Evolutionary conservation across 2,888 invertebrate species (phyloP).

Genomic region (Conistra vaccinii): DNA sequence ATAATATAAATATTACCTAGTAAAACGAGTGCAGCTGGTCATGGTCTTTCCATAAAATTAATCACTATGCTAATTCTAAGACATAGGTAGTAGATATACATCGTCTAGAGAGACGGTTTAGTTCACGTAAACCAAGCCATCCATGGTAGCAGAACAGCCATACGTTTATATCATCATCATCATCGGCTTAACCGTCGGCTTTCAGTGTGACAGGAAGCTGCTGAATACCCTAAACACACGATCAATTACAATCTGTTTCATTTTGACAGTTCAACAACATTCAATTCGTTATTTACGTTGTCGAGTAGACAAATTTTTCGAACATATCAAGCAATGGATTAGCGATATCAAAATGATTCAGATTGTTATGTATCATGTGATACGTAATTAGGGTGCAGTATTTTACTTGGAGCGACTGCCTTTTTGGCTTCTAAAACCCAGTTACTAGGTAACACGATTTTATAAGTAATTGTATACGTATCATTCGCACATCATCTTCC

Average conservation of each 20-base stretch:
- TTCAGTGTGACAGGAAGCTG: not conserved
- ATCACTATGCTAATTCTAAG: not conserved
- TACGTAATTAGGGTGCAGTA: too few relatives aligned
- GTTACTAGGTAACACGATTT: not conserved
- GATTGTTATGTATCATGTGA: too few relatives aligned
- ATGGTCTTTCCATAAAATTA: not conserved
- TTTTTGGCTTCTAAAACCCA: too few relatives aligned
- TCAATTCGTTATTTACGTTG: too few relatives aligned
- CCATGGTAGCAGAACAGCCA: too few relatives aligned
- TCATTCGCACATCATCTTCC: slow-evolving; percentile 7
- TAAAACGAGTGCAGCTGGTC: not conserved
- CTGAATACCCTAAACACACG: not conserved
- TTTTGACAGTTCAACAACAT: too few relatives aligned
- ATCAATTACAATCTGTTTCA: too few relatives aligned
- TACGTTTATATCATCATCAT: not conserved
- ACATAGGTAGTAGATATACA: not conserved
- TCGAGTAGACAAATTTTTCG: too few relatives aligned
- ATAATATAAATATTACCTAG: not conserved
- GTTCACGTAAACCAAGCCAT: not conserved
- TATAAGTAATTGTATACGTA: not conserved
- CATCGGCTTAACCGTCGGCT: too few relatives aligned
- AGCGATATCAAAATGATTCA: too few relatives aligned
- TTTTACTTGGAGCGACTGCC: too few relatives aligned
- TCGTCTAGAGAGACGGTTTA: not conserved
- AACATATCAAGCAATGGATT: too few relatives aligned